Base-by-base conservation (phyloP, 2,888 invertebrate species). In the Xanthia togata region DNA sequence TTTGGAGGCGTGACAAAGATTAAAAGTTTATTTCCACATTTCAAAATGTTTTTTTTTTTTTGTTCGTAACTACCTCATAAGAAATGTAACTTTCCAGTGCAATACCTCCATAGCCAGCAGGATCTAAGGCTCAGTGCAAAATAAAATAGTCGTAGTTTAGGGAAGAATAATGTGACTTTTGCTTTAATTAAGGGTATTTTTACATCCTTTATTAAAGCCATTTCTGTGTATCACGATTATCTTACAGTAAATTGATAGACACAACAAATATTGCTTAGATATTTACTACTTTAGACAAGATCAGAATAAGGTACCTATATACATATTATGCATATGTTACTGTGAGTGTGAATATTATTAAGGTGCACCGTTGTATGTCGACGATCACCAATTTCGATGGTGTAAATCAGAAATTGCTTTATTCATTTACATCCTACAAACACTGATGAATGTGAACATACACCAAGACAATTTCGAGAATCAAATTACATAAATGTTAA, bases 201-300 rank as follows among this genome's bases (percentile, higher is more conserved):
- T 31, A 55, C 23, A 55, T n/a, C 11, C 17, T 23, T 31, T 17
- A 53, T n/a, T 6, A 31, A 53, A 55, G 38, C 12, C 23, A 26
- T 65, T 11, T 35, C 5, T 23, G 12, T 60, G 17, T 38, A 60
- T 60, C 47, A 41, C 11, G 17, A 59, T 20, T 23, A 59, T n/a
- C 23, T 50, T 41, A 71, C 12, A 55, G 55, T 50, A 41, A 74
- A 57, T 72, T 31, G 17, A 41, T n/a, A 64, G 38, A 76, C 50
- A 64, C 35, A 26, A 73, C 26, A 47, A 73, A 47, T 23, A 50
- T 47, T 55, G 47, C 0, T 12, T 26, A n/a, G 11, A n/a, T 47
- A 72, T 47, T 57, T 55, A 38, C 12, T 76, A 65, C 50, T 50
- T 50, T 74, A 64, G 4, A 55, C 38, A 73, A 57, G 20, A 73